Percentiles rank a stretch among this genome's conserved stretches.
phyloP scores from a whole-genome alignment of 2,797 vertebrate species.

The Tangara arthus region DNA sequence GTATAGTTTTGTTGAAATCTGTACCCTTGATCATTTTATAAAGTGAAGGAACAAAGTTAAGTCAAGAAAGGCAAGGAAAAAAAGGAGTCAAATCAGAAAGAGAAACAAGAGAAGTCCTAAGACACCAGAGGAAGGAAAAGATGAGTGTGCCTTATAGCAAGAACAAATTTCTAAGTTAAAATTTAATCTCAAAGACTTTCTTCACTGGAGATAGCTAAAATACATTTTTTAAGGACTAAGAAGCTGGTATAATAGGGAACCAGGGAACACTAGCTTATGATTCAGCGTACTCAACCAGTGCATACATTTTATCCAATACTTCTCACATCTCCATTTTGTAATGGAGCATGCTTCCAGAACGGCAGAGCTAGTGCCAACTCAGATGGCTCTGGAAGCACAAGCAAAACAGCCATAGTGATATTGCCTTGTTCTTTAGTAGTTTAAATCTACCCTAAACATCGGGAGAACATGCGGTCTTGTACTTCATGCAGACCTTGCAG shows the following conservation, averaged over 20 bases:
- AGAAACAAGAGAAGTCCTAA: background rate
- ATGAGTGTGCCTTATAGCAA: background rate
- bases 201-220: background rate
- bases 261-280: background rate
- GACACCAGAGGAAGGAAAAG: background rate
- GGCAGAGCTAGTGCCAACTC: background rate
- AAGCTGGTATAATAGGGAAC: background rate
- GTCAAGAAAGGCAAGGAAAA: constrained; percentile 14
- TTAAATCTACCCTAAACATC: background rate
- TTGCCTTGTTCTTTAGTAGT: background rate
- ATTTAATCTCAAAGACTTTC: background rate
- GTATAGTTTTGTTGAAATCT: constrained; percentile 38
- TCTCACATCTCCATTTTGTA: background rate
- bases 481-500: background rate
- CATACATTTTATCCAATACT: background rate
- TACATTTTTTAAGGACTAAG: background rate
- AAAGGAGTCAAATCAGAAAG: background rate
- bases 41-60: constrained; percentile 44
- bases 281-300: background rate
- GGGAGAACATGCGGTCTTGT: background rate
- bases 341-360: accelerated
- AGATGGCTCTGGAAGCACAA: background rate
- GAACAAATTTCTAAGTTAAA: background rate
- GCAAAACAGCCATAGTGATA: background rate
- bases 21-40: constrained; percentile 48